Evolutionary conservation across 2,113 vertebrate genomes (phyloP).

Genomic region (Odontophorus gujanensis): DNA sequence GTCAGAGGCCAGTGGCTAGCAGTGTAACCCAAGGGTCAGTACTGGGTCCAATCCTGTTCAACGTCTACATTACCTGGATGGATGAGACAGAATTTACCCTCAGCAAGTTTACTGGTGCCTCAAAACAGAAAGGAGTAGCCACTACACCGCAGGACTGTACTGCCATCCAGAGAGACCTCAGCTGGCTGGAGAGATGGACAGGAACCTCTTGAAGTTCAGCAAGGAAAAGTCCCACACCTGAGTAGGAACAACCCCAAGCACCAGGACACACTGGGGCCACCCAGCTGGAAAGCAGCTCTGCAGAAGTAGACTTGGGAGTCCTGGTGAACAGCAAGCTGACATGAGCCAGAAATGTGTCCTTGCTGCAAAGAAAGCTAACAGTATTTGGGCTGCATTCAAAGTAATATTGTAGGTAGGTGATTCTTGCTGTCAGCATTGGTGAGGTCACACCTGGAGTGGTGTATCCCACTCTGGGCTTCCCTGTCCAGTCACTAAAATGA

Average conservation of each 20-base stretch:
- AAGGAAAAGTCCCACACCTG: neutral
- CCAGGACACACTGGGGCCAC: neutral
- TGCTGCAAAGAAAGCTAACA: neutral
- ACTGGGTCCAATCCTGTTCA: neutral
- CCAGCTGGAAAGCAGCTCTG: neutral
- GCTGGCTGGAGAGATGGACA: neutral
- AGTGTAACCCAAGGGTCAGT: too few relatives aligned
- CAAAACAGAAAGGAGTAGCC: neutral
- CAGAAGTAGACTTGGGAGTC: neutral
- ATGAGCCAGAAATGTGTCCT: neutral
- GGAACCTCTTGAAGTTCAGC: neutral
- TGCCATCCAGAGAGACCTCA: neutral
- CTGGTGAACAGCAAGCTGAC: neutral
- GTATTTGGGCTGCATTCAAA: neutral
- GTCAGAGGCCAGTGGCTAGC: too few relatives aligned
- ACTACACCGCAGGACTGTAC: too few relatives aligned
- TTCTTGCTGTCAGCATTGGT: neutral
- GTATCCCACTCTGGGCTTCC: neutral
- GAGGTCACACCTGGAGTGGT: neutral
- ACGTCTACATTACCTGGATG: neutral
- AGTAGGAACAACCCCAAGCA: neutral
- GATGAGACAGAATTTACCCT: neutral
- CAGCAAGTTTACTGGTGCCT: neutral
- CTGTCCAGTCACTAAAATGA: neutral
- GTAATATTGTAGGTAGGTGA: neutral